These are phyloP conservation scores for Odontamblyopus lacepedii DNA, from an alignment of 2,797 vertebrate genomes.

Conservation along the genomic window DNA sequence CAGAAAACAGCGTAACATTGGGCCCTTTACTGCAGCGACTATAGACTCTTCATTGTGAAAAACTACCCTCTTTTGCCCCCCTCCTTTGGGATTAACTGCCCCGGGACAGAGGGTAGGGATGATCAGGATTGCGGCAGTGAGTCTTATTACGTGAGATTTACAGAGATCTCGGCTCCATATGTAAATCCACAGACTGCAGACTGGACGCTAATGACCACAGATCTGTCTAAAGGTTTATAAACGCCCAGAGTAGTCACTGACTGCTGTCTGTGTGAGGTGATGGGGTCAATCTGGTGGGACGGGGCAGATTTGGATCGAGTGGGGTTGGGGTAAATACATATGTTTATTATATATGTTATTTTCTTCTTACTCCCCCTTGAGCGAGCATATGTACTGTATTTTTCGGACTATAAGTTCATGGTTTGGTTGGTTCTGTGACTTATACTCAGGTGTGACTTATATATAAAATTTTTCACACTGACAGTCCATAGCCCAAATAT, in stretches of 20 bases:
- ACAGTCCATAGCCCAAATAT: too few relatives aligned
- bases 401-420: too few relatives aligned
- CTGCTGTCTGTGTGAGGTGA: not conserved
- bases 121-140: not conserved
- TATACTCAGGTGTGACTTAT: too few relatives aligned
- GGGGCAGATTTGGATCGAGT: not conserved
- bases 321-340: too few relatives aligned
- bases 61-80: not conserved
- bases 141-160: not conserved
- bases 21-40: too few relatives aligned
- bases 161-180: not conserved
- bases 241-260: not conserved
- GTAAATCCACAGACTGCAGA: not conserved
- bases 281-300: not conserved
- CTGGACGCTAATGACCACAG: not conserved
- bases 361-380: too few relatives aligned
- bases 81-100: not conserved
- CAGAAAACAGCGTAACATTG: too few relatives aligned
- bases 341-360: too few relatives aligned
- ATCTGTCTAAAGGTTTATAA: not conserved
- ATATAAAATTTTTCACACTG: too few relatives aligned
- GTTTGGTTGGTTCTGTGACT: too few relatives aligned
- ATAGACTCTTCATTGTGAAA: too few relatives aligned
- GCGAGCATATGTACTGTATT: too few relatives aligned
- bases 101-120: not conserved